A percentile compares a stretch with the other conserved stretches of the same genome.
These are phyloP conservation scores for Hafferia zeledoni DNA, from an alignment of 2,797 vertebrate species.

Conservation along the genomic window DNA sequence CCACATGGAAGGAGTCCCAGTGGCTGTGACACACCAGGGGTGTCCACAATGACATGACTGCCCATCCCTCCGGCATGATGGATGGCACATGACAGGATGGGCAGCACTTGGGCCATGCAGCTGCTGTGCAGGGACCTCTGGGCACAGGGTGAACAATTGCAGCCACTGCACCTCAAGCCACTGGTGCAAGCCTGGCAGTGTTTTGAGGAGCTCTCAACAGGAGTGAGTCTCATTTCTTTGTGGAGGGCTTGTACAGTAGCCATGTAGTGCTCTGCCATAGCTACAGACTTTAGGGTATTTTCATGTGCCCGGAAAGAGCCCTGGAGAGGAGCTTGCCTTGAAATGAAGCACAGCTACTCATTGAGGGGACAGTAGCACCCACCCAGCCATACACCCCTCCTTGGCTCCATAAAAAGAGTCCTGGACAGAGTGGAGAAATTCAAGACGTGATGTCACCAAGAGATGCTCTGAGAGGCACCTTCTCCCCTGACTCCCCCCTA, in stretches of 20 bases:
- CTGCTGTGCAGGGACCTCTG: neutral
- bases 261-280: neutral
- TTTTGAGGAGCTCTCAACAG: neutral
- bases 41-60: neutral
- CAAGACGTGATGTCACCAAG: neutral
- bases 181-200: neutral
- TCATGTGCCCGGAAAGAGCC: neutral
- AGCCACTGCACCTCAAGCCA: neutral
- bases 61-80: accelerated
- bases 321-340: neutral
- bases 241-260: neutral
- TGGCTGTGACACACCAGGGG: neutral
- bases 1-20: neutral
- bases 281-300: neutral
- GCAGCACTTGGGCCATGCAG: neutral
- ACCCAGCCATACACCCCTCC: accelerated
- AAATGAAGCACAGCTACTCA: neutral
- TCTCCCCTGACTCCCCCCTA: neutral
- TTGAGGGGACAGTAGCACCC: neutral
- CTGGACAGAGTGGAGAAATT: neutral
- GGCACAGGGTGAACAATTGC: neutral
- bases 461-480: neutral
- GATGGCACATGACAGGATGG: neutral
- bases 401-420: neutral
- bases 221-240: neutral